Base-by-base conservation (phyloP, 2,888 invertebrate genomes). In the Microctonus hyperodae region DNA sequence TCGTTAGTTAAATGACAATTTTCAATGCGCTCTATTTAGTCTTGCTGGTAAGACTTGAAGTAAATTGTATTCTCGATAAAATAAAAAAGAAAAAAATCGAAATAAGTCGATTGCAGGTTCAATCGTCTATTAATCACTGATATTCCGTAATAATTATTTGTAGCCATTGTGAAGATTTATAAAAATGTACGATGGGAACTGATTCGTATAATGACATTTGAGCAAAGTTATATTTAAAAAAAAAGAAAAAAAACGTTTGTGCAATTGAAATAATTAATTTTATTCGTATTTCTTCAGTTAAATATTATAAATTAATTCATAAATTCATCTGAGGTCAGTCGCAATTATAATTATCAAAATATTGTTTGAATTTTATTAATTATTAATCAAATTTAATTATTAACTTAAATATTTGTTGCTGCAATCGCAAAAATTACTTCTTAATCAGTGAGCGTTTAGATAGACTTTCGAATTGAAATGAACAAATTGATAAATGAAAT, bases 41-140 rank as follows among this genome's bases (percentile, higher is more conserved):
- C 55, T 13, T 51, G 13, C 55, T 28, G 31, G 55, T 55, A 55
- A 31, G 55, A 20, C n/a, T 44, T 16, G 3, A 6, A 44, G 16
- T 44, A 16, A 5, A 44, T 20, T 16, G 5, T 1, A 16, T 44
- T 44, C 7, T 16, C 6, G 16, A 6, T 44, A 2, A 16, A 20
- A 44, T n/a, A n/a, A 4, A 50, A 55, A 73, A n/a, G n/a, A n/a
- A n/a, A n/a, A n/a, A n/a, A n/a, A n/a, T n/a, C n/a, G n/a, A n/a
- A n/a, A n/a, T n/a, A n/a, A n/a, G n/a, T 73, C 75, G 72, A 77
- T 81, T 78, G 81, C 80, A 76, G 81, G 80, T 71, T 33, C 78
- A 74, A 77, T 80, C 74, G 75, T 44, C 50, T 22, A 50, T 10
- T 22, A 55, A 6, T 31, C 16, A 55, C 20, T 37, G n/a, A 37